phyloP scores from a whole-genome alignment of 1,140 invertebrate genomes.

The Spodoptera litura region DNA sequence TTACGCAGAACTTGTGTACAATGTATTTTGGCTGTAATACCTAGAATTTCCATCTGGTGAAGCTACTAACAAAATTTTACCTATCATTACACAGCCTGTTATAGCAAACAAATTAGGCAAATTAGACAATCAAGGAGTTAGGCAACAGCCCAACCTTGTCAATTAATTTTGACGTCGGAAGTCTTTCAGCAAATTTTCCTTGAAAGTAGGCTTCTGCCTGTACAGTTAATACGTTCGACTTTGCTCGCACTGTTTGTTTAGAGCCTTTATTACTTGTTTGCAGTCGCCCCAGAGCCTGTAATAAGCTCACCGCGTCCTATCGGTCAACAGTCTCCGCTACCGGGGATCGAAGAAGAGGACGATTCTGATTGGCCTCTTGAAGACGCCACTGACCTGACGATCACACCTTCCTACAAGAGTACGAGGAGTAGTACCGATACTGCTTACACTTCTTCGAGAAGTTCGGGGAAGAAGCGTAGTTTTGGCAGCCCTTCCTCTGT shows the following conservation, averaged over 20 bases:
- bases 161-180: conserved; percentile 45
- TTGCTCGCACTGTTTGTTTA: conserved; percentile 52
- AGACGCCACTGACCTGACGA: conserved; percentile 82
- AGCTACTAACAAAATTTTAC: background rate
- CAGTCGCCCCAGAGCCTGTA: conserved; percentile 80
- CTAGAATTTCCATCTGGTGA: background rate
- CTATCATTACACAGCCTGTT: conserved; percentile 11
- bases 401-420: conserved; percentile 84
- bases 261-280: conserved; percentile 68
- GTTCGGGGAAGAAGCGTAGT: conserved; percentile 78
- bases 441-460: conserved; percentile 79
- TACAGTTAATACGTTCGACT: conserved; percentile 23
- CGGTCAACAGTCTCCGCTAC: conserved; percentile 86
- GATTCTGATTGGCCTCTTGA: conserved; percentile 86
- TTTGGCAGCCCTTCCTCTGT: conserved; percentile 81
- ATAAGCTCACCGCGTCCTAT: conserved; percentile 84
- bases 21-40: background rate
- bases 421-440: conserved; percentile 84
- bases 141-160: conserved; percentile 39
- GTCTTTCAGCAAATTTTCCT: conserved; percentile 48
- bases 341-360: conserved; percentile 88
- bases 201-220: conserved; percentile 11
- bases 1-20: background rate
- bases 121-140: conserved; percentile 30
- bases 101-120: conserved; percentile 26